Base-by-base conservation (phyloP, 2,113 vertebrate genomes). In the Catharus fuscescens region DNA sequence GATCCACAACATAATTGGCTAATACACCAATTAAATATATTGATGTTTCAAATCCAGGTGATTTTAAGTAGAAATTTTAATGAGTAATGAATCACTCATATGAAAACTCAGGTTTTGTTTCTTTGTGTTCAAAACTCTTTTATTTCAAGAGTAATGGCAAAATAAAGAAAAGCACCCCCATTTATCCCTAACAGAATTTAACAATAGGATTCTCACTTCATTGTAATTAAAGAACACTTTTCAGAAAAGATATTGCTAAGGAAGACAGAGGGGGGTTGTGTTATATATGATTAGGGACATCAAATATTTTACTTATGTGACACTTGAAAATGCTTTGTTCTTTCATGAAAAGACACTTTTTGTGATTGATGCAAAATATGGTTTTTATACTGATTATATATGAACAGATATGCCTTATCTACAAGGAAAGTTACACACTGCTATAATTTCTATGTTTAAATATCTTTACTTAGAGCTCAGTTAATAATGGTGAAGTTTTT, bases 401-500 rank as follows among this genome's bases (percentile, higher is more conserved):
- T 44, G 1, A 67, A 72, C 40, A 38, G 18, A 38, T 52, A 47
- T 5, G 6, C 8, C 7, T 54, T 54, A 66, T 10, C 18, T 61
- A 17, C 31, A 90, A 57, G 28, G 10, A n/a, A 79, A 81, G 10
- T 60, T 44, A 74, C 4, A 36, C 8, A 14, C 5, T 61, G 10
- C 36, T 72, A 12, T 31, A 56, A 67, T 60, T 91, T 89, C 47
- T 64, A 8, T 28, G 18, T n/a, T 80, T 72, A 77, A 82, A 65
- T 42, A 36, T 4, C 32, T 82, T 18, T 36, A 11, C 6, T 65
- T 44, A 80, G 21, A 91, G 19, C 7, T 57, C 36, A 54, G 12
- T 50, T 47, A 86, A 65, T 36, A 80, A 67, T 7, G 19, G 3
- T 0, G 0, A 2, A 19, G 2, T 3, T 11, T 54, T 52, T 28